Conservation (phyloP, 2,888 invertebrate genomes). For the Sesamia inferens region DNA sequence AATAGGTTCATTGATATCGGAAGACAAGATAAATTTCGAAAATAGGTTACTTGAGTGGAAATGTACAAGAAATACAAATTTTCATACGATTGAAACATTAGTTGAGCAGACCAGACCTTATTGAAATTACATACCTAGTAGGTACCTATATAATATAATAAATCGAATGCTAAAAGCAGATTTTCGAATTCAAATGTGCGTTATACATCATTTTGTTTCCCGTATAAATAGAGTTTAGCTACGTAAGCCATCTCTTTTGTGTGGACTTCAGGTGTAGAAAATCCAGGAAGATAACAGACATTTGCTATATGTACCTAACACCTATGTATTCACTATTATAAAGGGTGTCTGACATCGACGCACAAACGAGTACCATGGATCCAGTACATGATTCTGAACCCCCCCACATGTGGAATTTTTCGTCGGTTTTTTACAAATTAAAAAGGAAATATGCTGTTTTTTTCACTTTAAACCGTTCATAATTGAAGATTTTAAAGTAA, state of each 20-base stretch:
- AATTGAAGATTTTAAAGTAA: too few species aligned
- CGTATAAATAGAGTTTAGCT: too few species aligned
- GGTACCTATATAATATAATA: background rate
- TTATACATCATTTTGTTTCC: background rate
- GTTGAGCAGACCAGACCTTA: conserved; percentile 49
- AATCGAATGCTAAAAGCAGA: background rate
- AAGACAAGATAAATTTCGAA: background rate
- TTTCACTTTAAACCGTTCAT: too few species aligned
- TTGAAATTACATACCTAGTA: background rate
- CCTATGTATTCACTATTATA: background rate
- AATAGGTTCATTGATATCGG: conserved; percentile 2
- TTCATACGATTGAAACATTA: conserved; percentile 25
- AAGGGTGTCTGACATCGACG: too few species aligned
- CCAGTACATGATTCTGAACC: too few species aligned
- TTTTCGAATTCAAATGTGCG: background rate
- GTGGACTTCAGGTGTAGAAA: background rate
- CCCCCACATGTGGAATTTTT: too few species aligned
- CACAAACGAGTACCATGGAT: too few species aligned
- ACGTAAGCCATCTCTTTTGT: too few species aligned
- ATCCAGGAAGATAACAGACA: background rate
- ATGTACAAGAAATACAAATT: background rate
- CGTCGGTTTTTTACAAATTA: too few species aligned
- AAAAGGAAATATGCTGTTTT: too few species aligned
- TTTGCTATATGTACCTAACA: background rate
- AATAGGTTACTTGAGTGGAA: background rate